These are phyloP conservation scores for Bucorvus abyssinicus DNA, from an alignment of 2,797 vertebrate species.

Conservation along the genomic window DNA sequence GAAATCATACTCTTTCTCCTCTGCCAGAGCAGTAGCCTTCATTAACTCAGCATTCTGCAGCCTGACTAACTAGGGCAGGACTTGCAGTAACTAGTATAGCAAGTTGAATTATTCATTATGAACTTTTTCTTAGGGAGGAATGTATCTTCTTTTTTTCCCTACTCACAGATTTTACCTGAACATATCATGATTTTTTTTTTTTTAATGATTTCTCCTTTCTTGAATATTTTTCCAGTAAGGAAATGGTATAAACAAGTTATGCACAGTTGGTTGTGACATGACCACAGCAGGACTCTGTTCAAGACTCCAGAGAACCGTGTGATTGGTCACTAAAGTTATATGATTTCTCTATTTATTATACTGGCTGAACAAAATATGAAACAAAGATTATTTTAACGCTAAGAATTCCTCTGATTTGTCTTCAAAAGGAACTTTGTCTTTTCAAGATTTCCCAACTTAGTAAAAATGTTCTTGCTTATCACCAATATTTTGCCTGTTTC, in stretches of 20 bases:
- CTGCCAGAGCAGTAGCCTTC: not conserved
- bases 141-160: not conserved
- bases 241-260: not conserved
- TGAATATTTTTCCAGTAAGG: not conserved
- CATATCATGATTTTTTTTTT: not conserved
- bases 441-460: conserved; percentile 18
- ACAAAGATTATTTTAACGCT: not conserved
- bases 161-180: not conserved
- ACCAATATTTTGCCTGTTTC: conserved; percentile 19
- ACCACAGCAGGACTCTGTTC: not conserved
- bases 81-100: conserved; percentile 49
- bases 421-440: conserved; percentile 22
- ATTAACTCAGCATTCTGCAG: conserved; percentile 49
- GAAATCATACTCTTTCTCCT: not conserved
- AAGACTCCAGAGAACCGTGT: not conserved
- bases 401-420: conserved; percentile 9
- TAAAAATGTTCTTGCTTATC: conserved; percentile 24
- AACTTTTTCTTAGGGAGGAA: conserved; percentile 13
- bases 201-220: not conserved
- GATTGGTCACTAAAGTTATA: not conserved
- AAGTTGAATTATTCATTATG: conserved; percentile 55
- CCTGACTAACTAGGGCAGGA: conserved; percentile 50
- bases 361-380: conserved; percentile 8
- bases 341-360: not conserved
- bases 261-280: not conserved